These are phyloP conservation scores for Tricholaema leucomelas DNA, from an alignment of 2,113 vertebrate species.

Conservation along the genomic window DNA sequence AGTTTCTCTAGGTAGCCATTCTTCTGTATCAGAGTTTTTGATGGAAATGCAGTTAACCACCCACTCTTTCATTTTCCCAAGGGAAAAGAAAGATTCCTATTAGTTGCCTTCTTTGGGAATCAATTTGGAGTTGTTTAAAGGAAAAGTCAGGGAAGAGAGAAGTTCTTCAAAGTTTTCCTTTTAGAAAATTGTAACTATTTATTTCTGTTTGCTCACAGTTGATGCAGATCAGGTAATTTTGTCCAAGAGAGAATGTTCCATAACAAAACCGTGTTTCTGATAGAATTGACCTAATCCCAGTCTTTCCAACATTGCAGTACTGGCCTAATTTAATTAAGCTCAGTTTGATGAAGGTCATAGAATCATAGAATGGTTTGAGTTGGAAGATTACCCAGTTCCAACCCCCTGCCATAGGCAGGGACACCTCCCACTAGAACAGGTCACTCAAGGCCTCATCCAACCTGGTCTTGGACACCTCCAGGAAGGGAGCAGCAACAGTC, in stretches of 20 bases:
- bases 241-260: background rate
- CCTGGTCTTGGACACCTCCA: no score
- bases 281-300: background rate
- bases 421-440: no score
- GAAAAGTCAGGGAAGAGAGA: background rate
- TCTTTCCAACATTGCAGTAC: background rate
- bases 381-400: no score
- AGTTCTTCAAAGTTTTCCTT: conserved; percentile 5
- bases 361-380: no score
- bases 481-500: no score
- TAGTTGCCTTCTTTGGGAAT: background rate
- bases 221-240: background rate
- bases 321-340: background rate
- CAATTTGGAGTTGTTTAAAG: background rate
- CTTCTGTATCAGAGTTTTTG: background rate
- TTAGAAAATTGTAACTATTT: conserved; percentile 7
- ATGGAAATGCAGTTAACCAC: background rate
- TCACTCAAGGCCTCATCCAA: no score
- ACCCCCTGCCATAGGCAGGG: no score
- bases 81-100: background rate
- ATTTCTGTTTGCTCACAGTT: background rate
- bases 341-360: background rate
- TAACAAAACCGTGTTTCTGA: background rate
- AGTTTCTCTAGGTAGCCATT: background rate
- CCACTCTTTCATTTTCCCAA: background rate